Conservation (phyloP, 2,113 vertebrate species). For the Opisthocomus hoazin region DNA sequence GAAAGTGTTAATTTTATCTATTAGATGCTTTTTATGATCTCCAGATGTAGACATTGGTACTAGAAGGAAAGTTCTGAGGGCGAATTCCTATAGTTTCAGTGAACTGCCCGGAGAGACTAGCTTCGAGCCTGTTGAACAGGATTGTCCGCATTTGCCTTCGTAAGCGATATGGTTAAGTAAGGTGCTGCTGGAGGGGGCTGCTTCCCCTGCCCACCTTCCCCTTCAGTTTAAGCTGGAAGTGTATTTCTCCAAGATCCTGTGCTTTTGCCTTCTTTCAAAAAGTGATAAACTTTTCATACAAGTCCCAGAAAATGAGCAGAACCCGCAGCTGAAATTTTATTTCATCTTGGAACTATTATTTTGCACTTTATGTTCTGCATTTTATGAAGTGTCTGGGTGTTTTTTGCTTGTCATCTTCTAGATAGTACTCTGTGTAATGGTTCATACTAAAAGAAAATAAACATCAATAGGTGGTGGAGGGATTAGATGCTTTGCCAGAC, state of each 20-base stretch:
- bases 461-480: not conserved
- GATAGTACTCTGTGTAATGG: accelerated
- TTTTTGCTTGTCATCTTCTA: not conserved
- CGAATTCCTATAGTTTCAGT: not conserved
- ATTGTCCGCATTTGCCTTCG: not conserved
- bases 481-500: not conserved
- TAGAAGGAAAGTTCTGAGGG: not conserved
- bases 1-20: not conserved
- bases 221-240: not conserved
- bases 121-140: not conserved
- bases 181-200: not conserved
- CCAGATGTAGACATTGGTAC: not conserved
- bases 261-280: not conserved
- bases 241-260: not conserved
- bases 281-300: not conserved
- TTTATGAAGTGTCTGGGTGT: accelerated
- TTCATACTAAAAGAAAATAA: not conserved
- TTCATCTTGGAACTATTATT: not conserved
- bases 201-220: not conserved
- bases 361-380: not conserved
- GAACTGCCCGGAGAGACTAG: not conserved
- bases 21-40: not conserved
- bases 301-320: not conserved
- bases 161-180: not conserved
- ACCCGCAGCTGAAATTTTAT: not conserved